Conservation (phyloP, 92 coral and sea anemone genomes). For the Parazoanthus swiftii region DNA sequence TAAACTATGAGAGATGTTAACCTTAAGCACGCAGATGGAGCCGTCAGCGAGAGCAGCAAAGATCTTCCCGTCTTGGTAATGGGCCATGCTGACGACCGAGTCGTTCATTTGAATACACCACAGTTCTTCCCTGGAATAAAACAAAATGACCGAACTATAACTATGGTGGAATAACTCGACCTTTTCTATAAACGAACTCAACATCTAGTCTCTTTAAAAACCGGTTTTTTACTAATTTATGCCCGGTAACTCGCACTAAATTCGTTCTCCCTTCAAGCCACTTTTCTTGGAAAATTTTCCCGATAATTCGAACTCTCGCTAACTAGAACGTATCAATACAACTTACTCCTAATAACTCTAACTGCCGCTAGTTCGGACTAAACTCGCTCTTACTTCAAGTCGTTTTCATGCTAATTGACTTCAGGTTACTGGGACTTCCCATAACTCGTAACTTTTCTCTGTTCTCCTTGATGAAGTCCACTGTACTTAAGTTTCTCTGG, state of each 20-base stretch:
- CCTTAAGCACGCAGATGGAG: conserved; percentile 77
- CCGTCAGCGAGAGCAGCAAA: conserved; percentile 91
- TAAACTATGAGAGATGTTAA: background rate
- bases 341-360: background rate
- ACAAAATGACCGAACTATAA: background rate
- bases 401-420: no score
- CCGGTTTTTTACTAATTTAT: no score
- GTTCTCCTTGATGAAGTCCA: background rate
- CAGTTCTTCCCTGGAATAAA: conserved; percentile 59
- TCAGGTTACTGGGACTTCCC: background rate
- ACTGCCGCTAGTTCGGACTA: no score
- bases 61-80: conserved; percentile 70
- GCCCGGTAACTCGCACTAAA: no score
- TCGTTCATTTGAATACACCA: conserved; percentile 84
- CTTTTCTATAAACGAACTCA: background rate
- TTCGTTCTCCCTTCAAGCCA: no score
- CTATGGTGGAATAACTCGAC: no score
- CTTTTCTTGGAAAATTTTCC: no score
- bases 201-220: background rate
- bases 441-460: background rate
- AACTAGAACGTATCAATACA: background rate
- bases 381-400: background rate
- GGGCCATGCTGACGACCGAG: conserved; percentile 79
- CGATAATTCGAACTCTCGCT: background rate
- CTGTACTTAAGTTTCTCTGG: no score